Percentiles rank a stretch among this genome's conserved stretches.
Evolutionary conservation across 2,797 vertebrate genomes (phyloP).

Genomic region (Brachyrhaphis roseni): DNA sequence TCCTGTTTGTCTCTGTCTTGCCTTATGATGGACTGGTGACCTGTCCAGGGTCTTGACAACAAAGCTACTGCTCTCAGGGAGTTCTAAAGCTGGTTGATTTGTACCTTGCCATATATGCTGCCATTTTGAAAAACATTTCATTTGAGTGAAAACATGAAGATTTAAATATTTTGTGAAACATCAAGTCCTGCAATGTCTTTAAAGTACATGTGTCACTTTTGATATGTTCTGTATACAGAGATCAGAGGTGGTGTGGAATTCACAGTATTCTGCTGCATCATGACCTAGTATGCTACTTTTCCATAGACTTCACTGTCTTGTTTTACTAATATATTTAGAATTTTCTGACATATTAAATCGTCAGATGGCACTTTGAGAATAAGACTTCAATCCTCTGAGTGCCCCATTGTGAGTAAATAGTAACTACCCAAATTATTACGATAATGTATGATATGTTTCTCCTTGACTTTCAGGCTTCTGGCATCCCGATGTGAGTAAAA

Average conservation of each 20-base stretch:
- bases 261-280: neutral
- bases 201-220: neutral
- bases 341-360: neutral
- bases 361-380: neutral
- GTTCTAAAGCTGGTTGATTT: neutral
- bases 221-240: neutral
- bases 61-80: neutral
- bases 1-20: too few relatives aligned
- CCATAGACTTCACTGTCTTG: neutral
- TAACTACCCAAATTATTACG: neutral
- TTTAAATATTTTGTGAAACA: neutral
- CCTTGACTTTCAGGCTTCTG: neutral
- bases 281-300: neutral
- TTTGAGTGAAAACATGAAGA: neutral
- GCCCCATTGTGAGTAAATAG: neutral
- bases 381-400: neutral
- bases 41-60: neutral
- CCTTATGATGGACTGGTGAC: too few relatives aligned
- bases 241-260: neutral
- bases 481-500: neutral
- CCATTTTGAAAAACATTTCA: neutral
- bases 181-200: neutral
- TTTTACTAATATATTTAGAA: neutral
- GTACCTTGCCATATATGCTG: neutral
- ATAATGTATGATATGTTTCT: neutral